Evolutionary conservation across 2,888 invertebrate genomes (phyloP).

Genomic region (Ophion ventricosus): DNA sequence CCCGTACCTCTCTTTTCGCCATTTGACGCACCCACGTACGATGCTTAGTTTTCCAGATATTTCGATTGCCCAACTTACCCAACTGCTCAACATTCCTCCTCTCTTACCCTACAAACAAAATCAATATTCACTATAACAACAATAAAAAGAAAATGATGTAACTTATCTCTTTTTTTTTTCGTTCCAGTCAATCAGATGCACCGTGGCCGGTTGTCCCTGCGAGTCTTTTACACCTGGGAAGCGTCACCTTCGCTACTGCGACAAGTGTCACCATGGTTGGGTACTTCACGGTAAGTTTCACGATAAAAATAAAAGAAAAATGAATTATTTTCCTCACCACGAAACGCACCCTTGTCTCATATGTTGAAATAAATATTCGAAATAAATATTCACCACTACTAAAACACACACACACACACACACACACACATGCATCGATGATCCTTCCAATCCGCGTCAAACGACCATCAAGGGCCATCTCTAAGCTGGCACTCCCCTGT

Average conservation of each 20-base stretch:
- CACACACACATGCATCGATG: neutral
- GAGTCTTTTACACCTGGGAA: slow-evolving; percentile 89
- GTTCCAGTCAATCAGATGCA: slow-evolving; percentile 88
- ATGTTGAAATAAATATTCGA: no score
- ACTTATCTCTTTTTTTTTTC: slow-evolving; percentile 1
- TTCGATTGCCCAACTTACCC: no score
- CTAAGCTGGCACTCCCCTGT: slow-evolving; percentile 15
- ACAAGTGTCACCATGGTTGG: slow-evolving; percentile 90
- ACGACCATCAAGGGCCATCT: slow-evolving; percentile 53
- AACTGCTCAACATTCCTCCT: no score
- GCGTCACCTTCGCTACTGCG: slow-evolving; percentile 87
- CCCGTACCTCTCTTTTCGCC: no score
- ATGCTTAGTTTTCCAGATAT: no score
- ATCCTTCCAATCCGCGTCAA: slow-evolving; percentile 52
- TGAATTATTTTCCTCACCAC: neutral
- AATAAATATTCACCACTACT: slow-evolving; percentile 16
- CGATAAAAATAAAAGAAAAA: slow-evolving; percentile 25
- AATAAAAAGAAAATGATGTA: neutral
- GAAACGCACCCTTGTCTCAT: neutral
- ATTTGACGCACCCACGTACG: no score
- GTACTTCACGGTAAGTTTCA: slow-evolving; percentile 89
- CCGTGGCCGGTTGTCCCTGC: slow-evolving; percentile 87
- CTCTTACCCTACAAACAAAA: neutral
- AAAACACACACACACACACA: neutral
- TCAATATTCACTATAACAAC: neutral